phyloP scores from a whole-genome alignment of 2,113 vertebrate genomes.

The Indri indri region DNA sequence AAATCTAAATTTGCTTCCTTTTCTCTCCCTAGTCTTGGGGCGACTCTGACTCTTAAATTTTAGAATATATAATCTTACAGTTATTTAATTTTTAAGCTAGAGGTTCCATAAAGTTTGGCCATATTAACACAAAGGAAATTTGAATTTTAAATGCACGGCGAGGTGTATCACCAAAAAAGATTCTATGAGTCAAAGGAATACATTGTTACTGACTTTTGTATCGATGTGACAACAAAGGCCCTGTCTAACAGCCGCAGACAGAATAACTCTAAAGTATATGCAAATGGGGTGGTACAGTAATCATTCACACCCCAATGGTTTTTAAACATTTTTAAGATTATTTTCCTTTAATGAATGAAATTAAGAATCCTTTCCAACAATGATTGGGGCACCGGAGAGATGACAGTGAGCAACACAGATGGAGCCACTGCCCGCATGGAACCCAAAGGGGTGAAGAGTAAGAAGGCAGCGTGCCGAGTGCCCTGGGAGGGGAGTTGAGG shows the following conservation, averaged over 20 bases:
- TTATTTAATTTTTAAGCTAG: not conserved
- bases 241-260: not conserved
- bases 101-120: not conserved
- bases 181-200: not conserved
- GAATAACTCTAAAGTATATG: not conserved
- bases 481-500: not conserved
- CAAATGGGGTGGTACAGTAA: not conserved
- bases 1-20: not conserved
- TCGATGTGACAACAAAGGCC: not conserved
- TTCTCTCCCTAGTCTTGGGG: not conserved
- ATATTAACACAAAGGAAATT: not conserved
- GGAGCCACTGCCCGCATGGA: not conserved
- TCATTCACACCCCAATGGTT: not conserved
- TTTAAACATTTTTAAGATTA: not conserved
- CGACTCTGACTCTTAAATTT: not conserved
- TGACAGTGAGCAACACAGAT: not conserved
- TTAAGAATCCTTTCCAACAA: not conserved
- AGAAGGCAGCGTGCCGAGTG: not conserved
- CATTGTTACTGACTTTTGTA: not conserved
- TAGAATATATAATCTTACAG: not conserved
- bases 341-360: constrained; percentile 1
- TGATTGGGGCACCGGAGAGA: not conserved
- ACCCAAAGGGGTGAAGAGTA: not conserved
- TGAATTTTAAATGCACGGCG: constrained; percentile 14
- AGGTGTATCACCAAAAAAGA: not conserved